Evolutionary conservation across 2,113 vertebrate genomes (phyloP).

Genomic region (Hipposideros armiger): DNA sequence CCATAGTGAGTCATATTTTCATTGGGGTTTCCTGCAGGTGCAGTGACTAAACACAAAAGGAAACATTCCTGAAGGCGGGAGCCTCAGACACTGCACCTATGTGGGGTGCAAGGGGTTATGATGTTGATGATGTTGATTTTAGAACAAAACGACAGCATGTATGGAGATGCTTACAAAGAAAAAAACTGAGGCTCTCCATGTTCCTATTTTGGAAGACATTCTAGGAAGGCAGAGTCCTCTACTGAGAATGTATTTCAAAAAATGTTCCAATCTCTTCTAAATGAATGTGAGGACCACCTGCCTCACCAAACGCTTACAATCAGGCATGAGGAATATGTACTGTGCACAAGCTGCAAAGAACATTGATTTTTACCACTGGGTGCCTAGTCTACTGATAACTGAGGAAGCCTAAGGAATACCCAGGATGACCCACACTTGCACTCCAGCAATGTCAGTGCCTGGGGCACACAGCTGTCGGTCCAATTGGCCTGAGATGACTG

Average conservation of each 20-base stretch:
- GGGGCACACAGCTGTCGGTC: neutral
- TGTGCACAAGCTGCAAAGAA: neutral
- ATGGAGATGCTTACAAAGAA: neutral
- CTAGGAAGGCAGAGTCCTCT: neutral
- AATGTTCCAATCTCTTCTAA: neutral
- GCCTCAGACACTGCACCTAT: neutral
- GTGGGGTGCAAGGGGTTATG: neutral
- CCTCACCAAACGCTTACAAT: neutral
- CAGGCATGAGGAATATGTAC: neutral
- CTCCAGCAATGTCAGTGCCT: neutral
- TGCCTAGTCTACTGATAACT: neutral
- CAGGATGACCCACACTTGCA: neutral
- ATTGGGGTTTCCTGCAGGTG: neutral
- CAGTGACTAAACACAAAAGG: slow-evolving; percentile 12
- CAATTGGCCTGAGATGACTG: neutral
- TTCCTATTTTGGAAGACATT: slow-evolving; percentile 7
- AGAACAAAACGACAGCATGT: slow-evolving; percentile 11
- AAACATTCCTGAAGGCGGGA: slow-evolving; percentile 5
- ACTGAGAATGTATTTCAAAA: neutral
- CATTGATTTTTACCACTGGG: neutral
- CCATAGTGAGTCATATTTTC: neutral
- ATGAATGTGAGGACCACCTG: neutral
- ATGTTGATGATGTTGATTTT: neutral
- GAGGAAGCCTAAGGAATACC: neutral
- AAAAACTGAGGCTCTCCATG: neutral